These are phyloP conservation scores for Peromyscus melanophrys DNA, from an alignment of 2,797 vertebrate genomes.

Conservation along the genomic window DNA sequence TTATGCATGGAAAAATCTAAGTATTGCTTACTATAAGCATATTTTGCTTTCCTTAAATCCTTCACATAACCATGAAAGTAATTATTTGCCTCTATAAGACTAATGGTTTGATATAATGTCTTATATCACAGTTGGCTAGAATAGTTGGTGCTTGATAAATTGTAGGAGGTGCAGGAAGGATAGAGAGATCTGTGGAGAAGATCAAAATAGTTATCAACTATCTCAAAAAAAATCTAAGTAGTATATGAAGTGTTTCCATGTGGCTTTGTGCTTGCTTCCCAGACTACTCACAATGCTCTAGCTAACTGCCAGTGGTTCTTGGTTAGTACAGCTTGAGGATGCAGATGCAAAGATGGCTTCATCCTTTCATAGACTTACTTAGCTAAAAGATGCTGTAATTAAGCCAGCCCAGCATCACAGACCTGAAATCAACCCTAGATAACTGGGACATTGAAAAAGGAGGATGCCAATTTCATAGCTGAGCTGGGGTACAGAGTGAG, in stretches of 20 bases:
- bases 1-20: neutral
- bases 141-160: neutral
- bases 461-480: neutral
- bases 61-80: neutral
- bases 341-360: neutral
- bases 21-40: neutral
- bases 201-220: neutral
- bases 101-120: neutral
- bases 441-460: neutral
- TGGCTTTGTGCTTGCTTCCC: neutral
- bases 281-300: neutral
- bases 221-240: neutral
- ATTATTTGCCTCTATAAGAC: neutral
- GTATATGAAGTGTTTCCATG: neutral
- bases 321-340: neutral
- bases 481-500: neutral
- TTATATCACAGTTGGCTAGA: neutral
- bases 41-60: constrained; percentile 8
- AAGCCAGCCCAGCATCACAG: neutral
- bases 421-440: neutral
- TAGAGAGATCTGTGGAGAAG: neutral
- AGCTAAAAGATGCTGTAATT: neutral
- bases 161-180: neutral
- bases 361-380: neutral
- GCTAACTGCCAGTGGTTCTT: neutral